A percentile compares a stretch with the other conserved stretches of the same genome.
Evolutionary conservation across 2,888 invertebrate genomes (phyloP).

Genomic region (Acholoe squamosa): DNA sequence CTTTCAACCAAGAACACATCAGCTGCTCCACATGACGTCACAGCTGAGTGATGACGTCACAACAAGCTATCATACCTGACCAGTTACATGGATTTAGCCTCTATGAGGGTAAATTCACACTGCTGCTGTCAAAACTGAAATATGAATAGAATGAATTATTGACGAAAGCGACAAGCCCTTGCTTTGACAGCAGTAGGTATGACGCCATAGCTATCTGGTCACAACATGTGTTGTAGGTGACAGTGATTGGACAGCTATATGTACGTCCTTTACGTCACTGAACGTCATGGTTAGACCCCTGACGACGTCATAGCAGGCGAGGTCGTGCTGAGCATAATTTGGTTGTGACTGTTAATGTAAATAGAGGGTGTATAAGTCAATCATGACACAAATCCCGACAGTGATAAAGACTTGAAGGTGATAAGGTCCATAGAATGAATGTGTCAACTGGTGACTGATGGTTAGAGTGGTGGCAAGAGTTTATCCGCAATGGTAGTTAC

Average conservation of each 20-base stretch:
- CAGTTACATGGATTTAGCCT: no score
- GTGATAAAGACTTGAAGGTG: conserved; percentile 50
- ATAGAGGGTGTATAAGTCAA: neutral
- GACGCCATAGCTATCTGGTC: neutral
- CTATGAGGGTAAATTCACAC: neutral
- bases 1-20: conserved; percentile 72
- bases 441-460: conserved; percentile 4
- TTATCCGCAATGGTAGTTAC: no score
- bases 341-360: conserved; percentile 33
- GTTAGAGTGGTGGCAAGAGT: neutral
- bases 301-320: neutral
- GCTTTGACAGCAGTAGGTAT: no score
- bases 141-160: neutral
- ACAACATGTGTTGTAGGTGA: no score
- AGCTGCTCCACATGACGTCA: conserved; percentile 59
- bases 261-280: no score
- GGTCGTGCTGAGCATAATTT: neutral
- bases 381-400: conserved; percentile 10
- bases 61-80: neutral
- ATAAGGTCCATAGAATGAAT: conserved; percentile 22
- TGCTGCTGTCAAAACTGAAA: neutral
- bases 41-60: conserved; percentile 18
- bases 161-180: no score
- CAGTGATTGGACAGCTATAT: no score
- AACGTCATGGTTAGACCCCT: neutral